phyloP scores from a whole-genome alignment of 2,888 invertebrate genomes.

The Caenorhabditis sp. region DNA sequence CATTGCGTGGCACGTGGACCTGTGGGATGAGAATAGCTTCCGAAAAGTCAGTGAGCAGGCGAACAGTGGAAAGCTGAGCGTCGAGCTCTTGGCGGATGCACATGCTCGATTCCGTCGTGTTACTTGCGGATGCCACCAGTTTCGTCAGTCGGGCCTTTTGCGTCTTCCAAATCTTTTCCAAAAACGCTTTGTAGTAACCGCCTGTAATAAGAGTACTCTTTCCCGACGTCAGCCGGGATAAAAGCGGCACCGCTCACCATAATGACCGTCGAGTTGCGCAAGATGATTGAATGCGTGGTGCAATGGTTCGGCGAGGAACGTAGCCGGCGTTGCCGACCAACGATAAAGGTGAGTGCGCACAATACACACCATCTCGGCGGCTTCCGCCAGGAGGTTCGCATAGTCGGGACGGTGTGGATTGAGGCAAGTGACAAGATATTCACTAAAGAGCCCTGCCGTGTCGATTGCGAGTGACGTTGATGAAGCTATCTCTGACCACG shows the following conservation, averaged over 20 bases:
- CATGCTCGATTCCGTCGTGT: background rate
- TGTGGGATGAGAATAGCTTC: constrained; percentile 12
- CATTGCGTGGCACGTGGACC: no score
- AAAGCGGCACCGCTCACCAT: constrained; percentile 20
- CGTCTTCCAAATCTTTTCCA: constrained; percentile 39
- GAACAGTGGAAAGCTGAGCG: constrained; percentile 35
- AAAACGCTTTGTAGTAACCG: constrained; percentile 37
- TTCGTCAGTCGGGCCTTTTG: constrained; percentile 18
- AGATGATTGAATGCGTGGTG: constrained; percentile 50
- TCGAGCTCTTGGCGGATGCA: constrained; percentile 34
- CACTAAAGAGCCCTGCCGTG: constrained; percentile 25
- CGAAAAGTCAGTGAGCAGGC: constrained; percentile 30
- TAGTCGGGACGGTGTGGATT: constrained; percentile 18
- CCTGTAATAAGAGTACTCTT: constrained; percentile 16
- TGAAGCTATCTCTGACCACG: constrained; percentile 20
- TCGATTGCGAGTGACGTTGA: constrained; percentile 49
- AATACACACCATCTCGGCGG: constrained; percentile 46
- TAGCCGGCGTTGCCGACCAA: constrained; percentile 39
- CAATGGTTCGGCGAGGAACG: constrained; percentile 49
- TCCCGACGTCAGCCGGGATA: background rate
- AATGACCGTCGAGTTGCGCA: constrained; percentile 40
- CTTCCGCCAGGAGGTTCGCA: constrained; percentile 3
- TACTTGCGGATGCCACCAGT: constrained; percentile 4
- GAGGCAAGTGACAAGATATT: constrained; percentile 35
- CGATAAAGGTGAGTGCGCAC: constrained; percentile 47